A percentile compares a stretch with the other conserved stretches of the same genome.
These are phyloP conservation scores for Casuarius casuarius DNA, from an alignment of 2,113 vertebrate genomes.

Conservation along the genomic window DNA sequence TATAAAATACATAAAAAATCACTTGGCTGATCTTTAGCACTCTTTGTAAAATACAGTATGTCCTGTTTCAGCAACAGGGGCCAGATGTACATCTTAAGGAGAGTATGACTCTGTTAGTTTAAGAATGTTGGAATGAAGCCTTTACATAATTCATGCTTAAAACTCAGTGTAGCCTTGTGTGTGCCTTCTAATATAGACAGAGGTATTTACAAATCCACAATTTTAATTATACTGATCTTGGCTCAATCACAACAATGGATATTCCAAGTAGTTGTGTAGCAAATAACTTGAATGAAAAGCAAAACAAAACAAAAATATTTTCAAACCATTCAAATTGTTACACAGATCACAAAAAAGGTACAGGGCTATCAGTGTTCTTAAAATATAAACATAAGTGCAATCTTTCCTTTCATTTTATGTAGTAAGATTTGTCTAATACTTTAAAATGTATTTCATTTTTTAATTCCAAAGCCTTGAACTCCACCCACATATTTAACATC, in stretches of 20 bases:
- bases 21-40: slow-evolving; percentile 22
- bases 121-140: slow-evolving; percentile 16
- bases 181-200: neutral
- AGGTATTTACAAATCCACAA: neutral
- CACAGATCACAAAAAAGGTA: neutral
- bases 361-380: neutral
- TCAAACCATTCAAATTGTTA: neutral
- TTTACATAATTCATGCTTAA: neutral
- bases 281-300: neutral
- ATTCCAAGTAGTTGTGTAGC: neutral
- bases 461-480: neutral
- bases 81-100: slow-evolving; percentile 17
- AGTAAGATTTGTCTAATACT: neutral
- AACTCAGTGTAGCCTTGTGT: neutral
- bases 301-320: neutral
- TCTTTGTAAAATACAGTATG: slow-evolving; percentile 28
- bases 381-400: neutral
- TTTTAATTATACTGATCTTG: neutral
- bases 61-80: slow-evolving; percentile 4
- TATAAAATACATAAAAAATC: slow-evolving; percentile 28
- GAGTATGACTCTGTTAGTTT: neutral
- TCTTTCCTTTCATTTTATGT: neutral
- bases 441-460: neutral
- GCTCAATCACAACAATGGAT: neutral
- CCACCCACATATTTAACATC: neutral